Evolutionary conservation across 2,113 vertebrate genomes (phyloP).

Genomic region (Maccullochella peelii): DNA sequence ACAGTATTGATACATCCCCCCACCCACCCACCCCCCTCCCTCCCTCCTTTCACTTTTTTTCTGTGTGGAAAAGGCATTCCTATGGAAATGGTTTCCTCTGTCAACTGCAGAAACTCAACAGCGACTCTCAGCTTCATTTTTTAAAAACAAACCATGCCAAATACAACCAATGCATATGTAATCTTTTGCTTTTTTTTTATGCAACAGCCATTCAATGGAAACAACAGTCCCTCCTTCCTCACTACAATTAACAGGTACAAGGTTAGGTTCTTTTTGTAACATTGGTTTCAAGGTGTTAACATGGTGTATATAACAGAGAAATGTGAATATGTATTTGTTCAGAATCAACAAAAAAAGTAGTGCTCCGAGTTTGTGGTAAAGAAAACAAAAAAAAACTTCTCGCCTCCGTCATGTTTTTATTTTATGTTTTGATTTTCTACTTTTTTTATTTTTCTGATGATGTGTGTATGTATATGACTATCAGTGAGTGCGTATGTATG

Average conservation of each 20-base stretch:
- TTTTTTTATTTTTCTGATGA: conserved; percentile 69
- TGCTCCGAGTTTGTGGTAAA: conserved; percentile 83
- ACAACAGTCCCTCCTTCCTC: conserved; percentile 68
- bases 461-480: conserved; percentile 77
- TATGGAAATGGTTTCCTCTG: conserved; percentile 60
- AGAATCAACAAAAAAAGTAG: conserved; percentile 78
- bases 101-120: conserved; percentile 47
- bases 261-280: conserved; percentile 68
- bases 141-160: conserved; percentile 72
- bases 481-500: conserved; percentile 71
- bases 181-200: conserved; percentile 48
- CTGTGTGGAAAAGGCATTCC: conserved; percentile 71
- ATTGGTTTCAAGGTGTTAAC: conserved; percentile 76
- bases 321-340: conserved; percentile 86
- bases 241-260: conserved; percentile 80
- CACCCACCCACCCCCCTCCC: not conserved
- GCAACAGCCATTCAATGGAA: conserved; percentile 73
- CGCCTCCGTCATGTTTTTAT: conserved; percentile 79
- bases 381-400: conserved; percentile 67
- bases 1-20: conserved; percentile 17
- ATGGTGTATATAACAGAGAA: conserved; percentile 85
- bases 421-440: conserved; percentile 68
- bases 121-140: conserved; percentile 45
- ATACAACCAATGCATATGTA: conserved; percentile 67
- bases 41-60: conserved; percentile 10